phyloP scores from a whole-genome alignment of 2,113 vertebrate species.

The Spheniscus mendiculus region DNA sequence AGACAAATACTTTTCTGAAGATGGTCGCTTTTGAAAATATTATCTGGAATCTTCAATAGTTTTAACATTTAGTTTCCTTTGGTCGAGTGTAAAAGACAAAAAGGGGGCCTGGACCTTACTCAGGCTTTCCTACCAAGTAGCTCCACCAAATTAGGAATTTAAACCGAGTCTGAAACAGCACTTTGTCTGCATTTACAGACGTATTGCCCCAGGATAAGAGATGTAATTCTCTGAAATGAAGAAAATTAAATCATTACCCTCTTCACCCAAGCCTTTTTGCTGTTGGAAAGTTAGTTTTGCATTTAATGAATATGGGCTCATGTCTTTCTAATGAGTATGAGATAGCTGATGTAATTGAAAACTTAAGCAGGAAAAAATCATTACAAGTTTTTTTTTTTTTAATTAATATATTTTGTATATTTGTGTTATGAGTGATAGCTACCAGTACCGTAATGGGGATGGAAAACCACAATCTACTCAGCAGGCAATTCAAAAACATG shows the following conservation, averaged over 20 bases:
- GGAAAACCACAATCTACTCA: background rate
- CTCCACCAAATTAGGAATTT: conserved; percentile 63
- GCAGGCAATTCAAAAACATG: background rate
- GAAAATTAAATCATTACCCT: conserved; percentile 72
- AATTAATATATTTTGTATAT: conserved; percentile 58
- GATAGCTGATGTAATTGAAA: conserved; percentile 67
- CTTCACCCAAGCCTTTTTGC: conserved; percentile 64
- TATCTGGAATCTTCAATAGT: background rate
- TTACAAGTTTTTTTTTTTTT: background rate
- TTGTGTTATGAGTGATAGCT: conserved; percentile 43
- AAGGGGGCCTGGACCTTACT: background rate
- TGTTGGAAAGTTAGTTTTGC: conserved; percentile 69
- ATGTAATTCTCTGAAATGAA: conserved; percentile 68
- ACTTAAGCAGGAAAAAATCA: conserved; percentile 50
- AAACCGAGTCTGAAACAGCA: conserved; percentile 60
- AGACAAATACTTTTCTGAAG: background rate
- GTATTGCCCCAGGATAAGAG: conserved; percentile 67
- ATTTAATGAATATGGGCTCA: conserved; percentile 63
- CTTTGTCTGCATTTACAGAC: conserved; percentile 66
- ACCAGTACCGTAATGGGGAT: background rate
- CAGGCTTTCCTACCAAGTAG: background rate
- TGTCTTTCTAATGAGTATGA: conserved; percentile 62
- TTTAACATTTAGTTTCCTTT: background rate
- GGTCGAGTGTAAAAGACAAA: background rate
- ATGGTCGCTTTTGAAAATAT: background rate